These are phyloP conservation scores for Pseudorasbora parva DNA, from an alignment of 2,113 vertebrate genomes.

Conservation along the genomic window DNA sequence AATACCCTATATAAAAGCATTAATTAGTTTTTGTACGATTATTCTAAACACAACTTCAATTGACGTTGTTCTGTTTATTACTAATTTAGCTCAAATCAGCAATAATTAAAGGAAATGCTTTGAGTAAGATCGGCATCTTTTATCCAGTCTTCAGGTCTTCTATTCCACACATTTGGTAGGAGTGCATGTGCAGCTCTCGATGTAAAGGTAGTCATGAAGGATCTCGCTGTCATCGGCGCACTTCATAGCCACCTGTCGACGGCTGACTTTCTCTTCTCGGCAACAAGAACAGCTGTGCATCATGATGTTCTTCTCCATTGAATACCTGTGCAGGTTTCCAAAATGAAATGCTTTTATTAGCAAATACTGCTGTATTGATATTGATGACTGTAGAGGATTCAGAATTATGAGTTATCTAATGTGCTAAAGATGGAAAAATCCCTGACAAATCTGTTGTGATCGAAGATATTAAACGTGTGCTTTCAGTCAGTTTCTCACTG, in stretches of 20 bases:
- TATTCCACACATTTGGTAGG: conserved; percentile 60
- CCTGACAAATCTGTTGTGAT: background rate
- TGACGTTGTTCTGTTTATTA: background rate
- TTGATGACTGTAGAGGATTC: background rate
- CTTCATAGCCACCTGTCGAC: conserved; percentile 67
- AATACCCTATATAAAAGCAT: background rate
- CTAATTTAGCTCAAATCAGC: background rate
- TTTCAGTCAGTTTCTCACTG: too few species aligned
- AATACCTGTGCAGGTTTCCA: conserved; percentile 68
- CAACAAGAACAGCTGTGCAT: conserved; percentile 76
- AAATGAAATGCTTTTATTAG: background rate
- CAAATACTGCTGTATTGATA: background rate
- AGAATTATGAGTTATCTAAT: background rate
- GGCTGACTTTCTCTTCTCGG: conserved; percentile 65
- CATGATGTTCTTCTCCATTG: conserved; percentile 57
- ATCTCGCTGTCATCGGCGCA: conserved; percentile 58
- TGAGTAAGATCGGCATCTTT: background rate
- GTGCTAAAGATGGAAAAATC: background rate
- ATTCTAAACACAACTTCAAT: background rate
- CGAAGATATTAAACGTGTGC: too few species aligned
- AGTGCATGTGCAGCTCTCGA: conserved; percentile 73
- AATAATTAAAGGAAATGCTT: background rate
- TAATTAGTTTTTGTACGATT: background rate
- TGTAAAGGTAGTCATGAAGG: conserved; percentile 64
- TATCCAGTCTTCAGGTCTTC: background rate